Conservation (phyloP, 2,797 vertebrate species). For the Pseudochirops corinnae region DNA sequence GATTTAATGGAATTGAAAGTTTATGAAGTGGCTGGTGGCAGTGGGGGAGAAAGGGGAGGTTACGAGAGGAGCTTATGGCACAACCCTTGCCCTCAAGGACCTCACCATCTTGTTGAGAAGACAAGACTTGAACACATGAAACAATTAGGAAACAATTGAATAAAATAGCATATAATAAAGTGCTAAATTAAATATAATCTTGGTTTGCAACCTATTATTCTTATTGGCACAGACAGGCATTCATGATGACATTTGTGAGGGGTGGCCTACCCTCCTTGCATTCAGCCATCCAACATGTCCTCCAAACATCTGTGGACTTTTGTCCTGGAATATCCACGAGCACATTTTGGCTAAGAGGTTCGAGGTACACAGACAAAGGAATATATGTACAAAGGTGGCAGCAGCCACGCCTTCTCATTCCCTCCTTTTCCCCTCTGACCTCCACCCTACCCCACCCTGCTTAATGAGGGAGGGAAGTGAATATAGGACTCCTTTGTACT, state of each 20-base stretch:
- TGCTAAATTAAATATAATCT: not conserved
- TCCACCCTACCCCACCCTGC: not conserved
- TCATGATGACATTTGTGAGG: not conserved
- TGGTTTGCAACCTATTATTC: not conserved
- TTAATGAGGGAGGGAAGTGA: not conserved
- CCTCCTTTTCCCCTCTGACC: constrained; percentile 1
- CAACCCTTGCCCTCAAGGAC: not conserved
- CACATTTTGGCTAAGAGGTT: not conserved
- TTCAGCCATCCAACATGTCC: not conserved
- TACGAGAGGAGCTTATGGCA: not conserved
- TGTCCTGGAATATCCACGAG: not conserved
- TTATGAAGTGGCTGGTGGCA: not conserved
- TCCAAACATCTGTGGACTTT: not conserved
- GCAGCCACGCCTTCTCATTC: not conserved
- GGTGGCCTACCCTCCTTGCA: not conserved
- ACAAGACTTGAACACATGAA: not conserved
- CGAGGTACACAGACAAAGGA: not conserved
- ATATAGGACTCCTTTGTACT: not conserved
- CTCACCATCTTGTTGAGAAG: not conserved
- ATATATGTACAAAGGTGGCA: not conserved
- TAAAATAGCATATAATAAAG: not conserved
- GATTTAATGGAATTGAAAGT: not conserved
- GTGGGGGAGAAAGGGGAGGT: not conserved
- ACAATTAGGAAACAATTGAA: not conserved
- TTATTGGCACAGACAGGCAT: not conserved